These are phyloP conservation scores for Ceyx erithaca DNA, from an alignment of 2,797 vertebrate genomes.

Conservation along the genomic window DNA sequence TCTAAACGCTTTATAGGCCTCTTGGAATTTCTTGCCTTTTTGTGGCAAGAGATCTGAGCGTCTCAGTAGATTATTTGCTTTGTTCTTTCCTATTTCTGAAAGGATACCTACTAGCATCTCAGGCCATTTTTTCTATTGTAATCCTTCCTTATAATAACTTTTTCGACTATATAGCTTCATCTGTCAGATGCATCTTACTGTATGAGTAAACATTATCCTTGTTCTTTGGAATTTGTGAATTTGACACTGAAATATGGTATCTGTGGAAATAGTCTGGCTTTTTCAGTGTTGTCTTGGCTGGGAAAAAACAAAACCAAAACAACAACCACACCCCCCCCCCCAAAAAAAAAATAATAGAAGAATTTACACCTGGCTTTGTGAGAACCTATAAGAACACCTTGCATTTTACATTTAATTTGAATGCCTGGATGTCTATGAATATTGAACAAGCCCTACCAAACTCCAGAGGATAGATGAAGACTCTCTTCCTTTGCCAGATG, in stretches of 20 bases:
- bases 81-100: slow-evolving; percentile 50
- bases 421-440: slow-evolving; percentile 21
- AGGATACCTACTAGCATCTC: slow-evolving; percentile 18
- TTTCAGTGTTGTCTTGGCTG: neutral
- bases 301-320: neutral
- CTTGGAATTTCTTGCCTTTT: slow-evolving; percentile 56
- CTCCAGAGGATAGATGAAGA: slow-evolving; percentile 14
- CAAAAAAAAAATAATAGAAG: too few relatives aligned
- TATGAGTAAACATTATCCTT: slow-evolving; percentile 22
- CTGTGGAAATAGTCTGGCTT: neutral
- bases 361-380: neutral
- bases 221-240: neutral
- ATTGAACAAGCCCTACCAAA: slow-evolving; percentile 28
- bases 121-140: slow-evolving; percentile 2
- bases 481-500: slow-evolving; percentile 22
- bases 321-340: too few relatives aligned
- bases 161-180: slow-evolving; percentile 24
- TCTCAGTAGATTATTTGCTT: slow-evolving; percentile 40
- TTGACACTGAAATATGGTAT: neutral
- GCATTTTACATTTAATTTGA: slow-evolving; percentile 25
- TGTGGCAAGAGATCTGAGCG: slow-evolving; percentile 37
- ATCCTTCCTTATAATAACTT: slow-evolving; percentile 4
- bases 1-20: slow-evolving; percentile 65
- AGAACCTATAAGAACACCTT: slow-evolving; percentile 27
- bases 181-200: neutral